phyloP scores from a whole-genome alignment of 2,888 invertebrate species.

The Carterocephalus palaemon region DNA sequence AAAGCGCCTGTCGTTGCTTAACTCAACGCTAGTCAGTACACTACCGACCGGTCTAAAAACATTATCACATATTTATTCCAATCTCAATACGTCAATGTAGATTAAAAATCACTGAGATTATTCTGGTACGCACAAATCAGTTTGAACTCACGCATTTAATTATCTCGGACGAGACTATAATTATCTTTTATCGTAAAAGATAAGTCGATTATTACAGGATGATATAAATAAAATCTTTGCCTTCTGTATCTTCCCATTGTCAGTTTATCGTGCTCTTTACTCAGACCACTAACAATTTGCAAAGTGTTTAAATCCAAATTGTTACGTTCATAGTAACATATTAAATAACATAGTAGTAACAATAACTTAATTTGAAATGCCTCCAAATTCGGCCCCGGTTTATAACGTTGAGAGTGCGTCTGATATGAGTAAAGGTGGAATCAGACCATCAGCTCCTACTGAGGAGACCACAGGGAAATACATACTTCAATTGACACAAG shows the following conservation, averaged over 20 bases:
- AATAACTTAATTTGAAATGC: constrained; percentile 36
- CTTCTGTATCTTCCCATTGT: neutral
- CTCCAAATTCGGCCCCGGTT: constrained; percentile 33
- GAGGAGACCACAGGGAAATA: constrained; percentile 27
- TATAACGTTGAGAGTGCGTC: constrained; percentile 32
- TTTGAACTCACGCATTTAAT: neutral
- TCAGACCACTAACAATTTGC: no score
- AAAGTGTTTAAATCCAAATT: neutral
- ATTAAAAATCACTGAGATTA: neutral
- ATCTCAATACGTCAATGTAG: neutral
- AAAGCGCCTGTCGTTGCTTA: no score
- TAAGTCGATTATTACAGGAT: neutral
- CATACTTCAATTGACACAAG: constrained; percentile 31
- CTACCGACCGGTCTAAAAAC: no score
- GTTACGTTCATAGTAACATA: no score
- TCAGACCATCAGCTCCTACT: neutral
- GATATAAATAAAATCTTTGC: constrained; percentile 1
- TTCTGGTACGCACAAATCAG: neutral
- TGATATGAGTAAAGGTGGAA: constrained; percentile 6
- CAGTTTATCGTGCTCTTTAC: neutral
- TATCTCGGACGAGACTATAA: neutral
- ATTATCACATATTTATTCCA: no score
- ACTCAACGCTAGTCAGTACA: no score
- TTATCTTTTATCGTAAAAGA: neutral
- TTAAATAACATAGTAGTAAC: no score